phyloP scores from a whole-genome alignment of 2,888 invertebrate genomes.

The Perdita meconis region DNA sequence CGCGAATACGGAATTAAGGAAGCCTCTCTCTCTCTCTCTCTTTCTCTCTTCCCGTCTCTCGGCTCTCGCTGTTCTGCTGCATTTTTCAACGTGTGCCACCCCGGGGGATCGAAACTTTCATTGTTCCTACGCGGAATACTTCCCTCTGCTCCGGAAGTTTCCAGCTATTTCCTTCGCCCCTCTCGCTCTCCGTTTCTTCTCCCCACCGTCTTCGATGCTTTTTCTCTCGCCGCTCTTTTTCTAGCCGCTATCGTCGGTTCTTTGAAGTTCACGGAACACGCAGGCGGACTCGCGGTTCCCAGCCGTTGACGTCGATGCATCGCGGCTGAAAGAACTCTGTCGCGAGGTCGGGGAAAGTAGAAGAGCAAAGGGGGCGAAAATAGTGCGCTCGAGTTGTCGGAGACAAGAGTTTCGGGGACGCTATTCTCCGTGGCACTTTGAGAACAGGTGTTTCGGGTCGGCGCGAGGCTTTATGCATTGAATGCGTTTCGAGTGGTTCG shows the following conservation, averaged over 20 bases:
- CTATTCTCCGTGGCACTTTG: too few relatives aligned
- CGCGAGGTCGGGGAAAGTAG: too few relatives aligned
- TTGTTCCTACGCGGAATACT: constrained; percentile 55
- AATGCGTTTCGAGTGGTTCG: background rate
- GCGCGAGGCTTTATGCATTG: too few relatives aligned
- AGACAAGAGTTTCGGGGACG: too few relatives aligned
- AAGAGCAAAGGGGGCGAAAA: too few relatives aligned
- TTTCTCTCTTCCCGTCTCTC: too few relatives aligned
- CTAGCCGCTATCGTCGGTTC: constrained; percentile 7
- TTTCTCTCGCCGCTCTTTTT: background rate
- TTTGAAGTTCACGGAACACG: constrained; percentile 45
- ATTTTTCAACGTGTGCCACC: constrained; percentile 69
- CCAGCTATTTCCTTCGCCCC: constrained; percentile 26
- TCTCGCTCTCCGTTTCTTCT: background rate
- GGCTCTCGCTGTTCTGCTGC: constrained; percentile 47
- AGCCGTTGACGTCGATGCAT: constrained; percentile 21
- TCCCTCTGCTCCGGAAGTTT: constrained; percentile 50
- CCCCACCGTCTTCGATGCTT: background rate
- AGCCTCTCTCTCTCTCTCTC: too few relatives aligned
- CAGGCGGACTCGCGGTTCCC: constrained; percentile 37
- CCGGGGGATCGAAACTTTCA: constrained; percentile 63
- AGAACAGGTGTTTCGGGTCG: constrained; percentile 12
- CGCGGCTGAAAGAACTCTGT: too few relatives aligned
- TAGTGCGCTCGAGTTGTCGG: too few relatives aligned
- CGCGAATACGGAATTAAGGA: constrained; percentile 68